Conservation (phyloP, 2,113 vertebrate genomes). For the Neodontobutis hainanensis region DNA sequence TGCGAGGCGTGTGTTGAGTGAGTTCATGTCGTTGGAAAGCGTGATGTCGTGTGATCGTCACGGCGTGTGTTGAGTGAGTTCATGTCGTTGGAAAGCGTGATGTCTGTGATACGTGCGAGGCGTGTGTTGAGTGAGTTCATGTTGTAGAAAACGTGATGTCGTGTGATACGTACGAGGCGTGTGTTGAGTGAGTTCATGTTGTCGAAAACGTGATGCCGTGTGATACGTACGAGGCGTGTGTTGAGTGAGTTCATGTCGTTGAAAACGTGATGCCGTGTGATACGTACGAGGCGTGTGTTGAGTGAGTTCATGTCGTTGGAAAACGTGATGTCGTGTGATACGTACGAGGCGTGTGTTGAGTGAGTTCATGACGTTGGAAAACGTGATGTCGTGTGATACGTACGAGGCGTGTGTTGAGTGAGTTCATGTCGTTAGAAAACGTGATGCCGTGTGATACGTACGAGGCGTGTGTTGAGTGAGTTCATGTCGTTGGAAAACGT, state of each 20-base stretch:
- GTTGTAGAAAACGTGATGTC: conserved; percentile 46
- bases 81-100: conserved; percentile 70
- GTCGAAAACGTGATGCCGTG: neutral
- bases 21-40: conserved; percentile 71
- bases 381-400: conserved; percentile 13
- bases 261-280: no score
- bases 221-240: conserved; percentile 76
- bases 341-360: conserved; percentile 81
- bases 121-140: conserved; percentile 70
- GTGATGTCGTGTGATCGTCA: conserved; percentile 52
- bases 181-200: conserved; percentile 75
- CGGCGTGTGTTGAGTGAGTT: conserved; percentile 70
- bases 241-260: conserved; percentile 74
- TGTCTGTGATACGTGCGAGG: conserved; percentile 74
- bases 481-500: conserved; percentile 70
- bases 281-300: conserved; percentile 79
- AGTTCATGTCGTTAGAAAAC: conserved; percentile 71
- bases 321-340: no score
- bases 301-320: conserved; percentile 73
- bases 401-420: conserved; percentile 79
- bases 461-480: conserved; percentile 75
- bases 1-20: conserved; percentile 79
- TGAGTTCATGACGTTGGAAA: conserved; percentile 71
- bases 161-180: conserved; percentile 76
- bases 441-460: conserved; percentile 51